Evolutionary conservation across 2,888 invertebrate species (phyloP).

Genomic region (Schrankia costaestrigalis): DNA sequence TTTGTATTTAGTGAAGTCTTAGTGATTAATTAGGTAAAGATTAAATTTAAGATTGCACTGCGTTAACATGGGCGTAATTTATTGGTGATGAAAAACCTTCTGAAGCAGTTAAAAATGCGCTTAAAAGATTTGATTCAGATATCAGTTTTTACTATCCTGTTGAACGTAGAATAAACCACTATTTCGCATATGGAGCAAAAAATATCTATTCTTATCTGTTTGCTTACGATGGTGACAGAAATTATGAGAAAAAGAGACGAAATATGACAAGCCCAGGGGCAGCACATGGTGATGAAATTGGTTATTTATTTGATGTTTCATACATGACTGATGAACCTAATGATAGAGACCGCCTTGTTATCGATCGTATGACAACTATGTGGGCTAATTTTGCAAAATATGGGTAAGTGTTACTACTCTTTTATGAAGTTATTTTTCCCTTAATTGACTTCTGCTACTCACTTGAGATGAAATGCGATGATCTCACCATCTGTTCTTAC

Average conservation of each 20-base stretch:
- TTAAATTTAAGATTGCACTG: too few relatives aligned
- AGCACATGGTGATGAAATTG: constrained; percentile 44
- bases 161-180: constrained; percentile 38
- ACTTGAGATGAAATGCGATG: too few relatives aligned
- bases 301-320: constrained; percentile 45
- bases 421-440: too few relatives aligned
- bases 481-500: too few relatives aligned
- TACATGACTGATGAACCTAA: constrained; percentile 29
- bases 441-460: too few relatives aligned
- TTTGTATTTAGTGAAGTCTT: too few relatives aligned
- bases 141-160: constrained; percentile 36
- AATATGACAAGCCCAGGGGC: constrained; percentile 39
- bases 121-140: constrained; percentile 47
- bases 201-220: constrained; percentile 50
- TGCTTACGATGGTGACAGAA: constrained; percentile 47
- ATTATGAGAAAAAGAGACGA: constrained; percentile 35
- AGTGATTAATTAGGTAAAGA: too few relatives aligned
- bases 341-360: constrained; percentile 37
- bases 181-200: constrained; percentile 33
- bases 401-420: too few relatives aligned
- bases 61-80: too few relatives aligned
- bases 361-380: constrained; percentile 44
- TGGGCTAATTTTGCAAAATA: constrained; percentile 53
- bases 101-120: constrained; percentile 26
- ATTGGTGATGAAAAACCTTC: constrained; percentile 16